A percentile compares a stretch with the other conserved stretches of the same genome.
Evolutionary conservation across 2,797 vertebrate species (phyloP).

Genomic region (Phoeniculus purpureus): DNA sequence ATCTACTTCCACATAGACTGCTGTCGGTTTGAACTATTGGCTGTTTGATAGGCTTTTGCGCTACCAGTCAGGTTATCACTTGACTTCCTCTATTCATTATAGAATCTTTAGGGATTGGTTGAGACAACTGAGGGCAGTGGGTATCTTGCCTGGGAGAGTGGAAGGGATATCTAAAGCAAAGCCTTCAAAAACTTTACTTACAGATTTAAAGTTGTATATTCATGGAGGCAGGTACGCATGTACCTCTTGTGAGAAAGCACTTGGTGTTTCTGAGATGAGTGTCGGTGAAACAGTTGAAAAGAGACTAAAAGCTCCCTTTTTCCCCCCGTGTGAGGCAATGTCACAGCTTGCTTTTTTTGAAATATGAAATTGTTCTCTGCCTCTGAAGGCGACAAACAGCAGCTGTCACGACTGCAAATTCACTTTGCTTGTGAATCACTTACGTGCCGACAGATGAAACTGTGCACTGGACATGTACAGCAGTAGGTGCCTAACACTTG

Average conservation of each 20-base stretch:
- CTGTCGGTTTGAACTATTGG: neutral
- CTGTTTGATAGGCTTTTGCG: neutral
- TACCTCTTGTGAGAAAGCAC: neutral
- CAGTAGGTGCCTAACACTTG: neutral
- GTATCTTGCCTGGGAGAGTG: neutral
- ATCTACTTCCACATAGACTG: neutral
- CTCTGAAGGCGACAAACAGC: neutral
- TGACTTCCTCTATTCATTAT: neutral
- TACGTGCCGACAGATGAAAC: neutral
- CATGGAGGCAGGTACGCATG: neutral
- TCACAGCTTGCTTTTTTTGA: rapidly evolving
- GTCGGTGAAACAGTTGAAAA: neutral
- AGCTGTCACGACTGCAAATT: neutral
- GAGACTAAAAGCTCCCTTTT: neutral
- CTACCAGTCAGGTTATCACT: neutral
- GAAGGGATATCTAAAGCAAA: neutral
- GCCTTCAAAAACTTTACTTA: neutral
- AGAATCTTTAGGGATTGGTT: no score
- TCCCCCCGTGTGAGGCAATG: neutral
- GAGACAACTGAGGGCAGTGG: neutral
- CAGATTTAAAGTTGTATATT: neutral
- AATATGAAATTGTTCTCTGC: neutral
- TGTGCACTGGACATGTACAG: neutral
- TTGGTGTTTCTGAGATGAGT: neutral
- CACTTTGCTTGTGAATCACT: neutral